phyloP scores from a whole-genome alignment of 2,797 vertebrate species.

The Avahi laniger region DNA sequence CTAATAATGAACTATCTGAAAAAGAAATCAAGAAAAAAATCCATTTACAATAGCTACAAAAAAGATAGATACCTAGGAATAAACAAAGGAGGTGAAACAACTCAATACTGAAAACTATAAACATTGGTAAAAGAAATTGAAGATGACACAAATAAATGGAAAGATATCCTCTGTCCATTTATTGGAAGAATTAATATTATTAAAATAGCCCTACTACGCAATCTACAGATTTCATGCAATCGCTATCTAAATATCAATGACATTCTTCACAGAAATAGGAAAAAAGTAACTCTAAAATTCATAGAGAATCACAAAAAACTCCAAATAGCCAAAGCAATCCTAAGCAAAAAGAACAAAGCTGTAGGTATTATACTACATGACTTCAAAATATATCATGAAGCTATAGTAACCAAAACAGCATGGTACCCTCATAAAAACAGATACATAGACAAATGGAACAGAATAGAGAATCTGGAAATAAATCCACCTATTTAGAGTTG shows the following conservation, averaged over 20 bases:
- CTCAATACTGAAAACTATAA: neutral
- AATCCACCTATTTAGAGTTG: neutral
- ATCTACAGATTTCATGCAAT: neutral
- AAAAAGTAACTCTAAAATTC: neutral
- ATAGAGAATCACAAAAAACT: neutral
- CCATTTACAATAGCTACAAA: neutral
- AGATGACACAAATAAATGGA: neutral
- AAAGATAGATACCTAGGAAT: neutral
- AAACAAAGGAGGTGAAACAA: neutral
- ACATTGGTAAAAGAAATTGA: neutral
- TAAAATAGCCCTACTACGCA: neutral
- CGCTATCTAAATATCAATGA: neutral
- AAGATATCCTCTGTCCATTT: neutral
- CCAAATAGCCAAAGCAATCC: neutral
- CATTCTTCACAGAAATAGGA: neutral
- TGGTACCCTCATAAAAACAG: neutral
- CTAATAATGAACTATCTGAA: neutral
- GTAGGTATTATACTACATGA: neutral
- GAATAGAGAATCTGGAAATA: neutral
- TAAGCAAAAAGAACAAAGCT: neutral
- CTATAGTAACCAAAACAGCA: neutral
- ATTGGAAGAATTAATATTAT: neutral
- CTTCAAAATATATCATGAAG: neutral
- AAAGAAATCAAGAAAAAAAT: neutral
- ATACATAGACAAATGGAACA: neutral